Evolutionary conservation across 2,888 invertebrate genomes (phyloP).

Genomic region (Abrostola triplasia): DNA sequence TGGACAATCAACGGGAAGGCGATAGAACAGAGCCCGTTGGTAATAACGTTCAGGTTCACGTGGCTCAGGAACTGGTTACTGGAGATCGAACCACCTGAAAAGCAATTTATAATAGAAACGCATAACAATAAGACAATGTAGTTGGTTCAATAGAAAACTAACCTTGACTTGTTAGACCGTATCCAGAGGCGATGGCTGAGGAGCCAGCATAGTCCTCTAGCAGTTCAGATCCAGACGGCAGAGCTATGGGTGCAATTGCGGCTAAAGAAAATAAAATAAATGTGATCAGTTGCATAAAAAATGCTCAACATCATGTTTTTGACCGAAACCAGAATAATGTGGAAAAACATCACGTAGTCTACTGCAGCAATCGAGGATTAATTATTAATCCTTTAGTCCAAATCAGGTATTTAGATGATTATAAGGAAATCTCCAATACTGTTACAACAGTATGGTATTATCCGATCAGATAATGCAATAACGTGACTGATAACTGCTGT

Average conservation of each 20-base stretch:
- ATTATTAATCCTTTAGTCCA: too few species aligned
- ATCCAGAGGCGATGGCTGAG: slow-evolving; percentile 67
- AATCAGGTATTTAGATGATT: too few species aligned
- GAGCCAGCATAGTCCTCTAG: slow-evolving; percentile 57
- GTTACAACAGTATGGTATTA: too few species aligned
- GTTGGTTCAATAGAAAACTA: slow-evolving; percentile 15
- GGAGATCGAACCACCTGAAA: slow-evolving; percentile 52
- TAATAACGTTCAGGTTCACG: slow-evolving; percentile 60
- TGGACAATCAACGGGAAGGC: slow-evolving; percentile 60
- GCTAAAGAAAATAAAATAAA: slow-evolving; percentile 43
- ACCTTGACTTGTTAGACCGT: slow-evolving; percentile 59
- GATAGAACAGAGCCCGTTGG: slow-evolving; percentile 57
- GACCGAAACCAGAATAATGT: too few species aligned
- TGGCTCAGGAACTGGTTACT: slow-evolving; percentile 56
- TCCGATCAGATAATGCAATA: too few species aligned
- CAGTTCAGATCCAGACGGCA: slow-evolving; percentile 56
- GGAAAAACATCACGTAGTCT: too few species aligned
- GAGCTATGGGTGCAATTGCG: slow-evolving; percentile 56
- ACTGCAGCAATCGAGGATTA: too few species aligned
- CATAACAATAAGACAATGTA: not conserved
- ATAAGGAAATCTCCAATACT: too few species aligned
- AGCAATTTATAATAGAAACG: not conserved
- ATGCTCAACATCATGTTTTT: too few species aligned
- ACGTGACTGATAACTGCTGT: not conserved
- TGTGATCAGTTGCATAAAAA: not conserved